Conservation (phyloP, 2,113 vertebrate species). For the Eira barbara region DNA sequence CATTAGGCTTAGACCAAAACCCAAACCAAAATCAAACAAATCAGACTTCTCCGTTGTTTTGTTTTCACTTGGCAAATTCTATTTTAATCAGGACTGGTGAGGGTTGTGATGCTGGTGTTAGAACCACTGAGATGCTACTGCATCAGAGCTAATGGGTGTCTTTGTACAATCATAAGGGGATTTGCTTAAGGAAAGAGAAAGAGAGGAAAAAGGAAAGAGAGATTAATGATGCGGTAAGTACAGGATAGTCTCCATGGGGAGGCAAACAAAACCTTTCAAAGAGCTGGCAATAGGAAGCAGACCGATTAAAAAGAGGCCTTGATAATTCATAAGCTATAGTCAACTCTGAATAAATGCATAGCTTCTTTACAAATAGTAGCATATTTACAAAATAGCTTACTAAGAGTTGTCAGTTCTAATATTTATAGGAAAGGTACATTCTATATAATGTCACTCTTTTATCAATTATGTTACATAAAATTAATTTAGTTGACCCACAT, state of each 20-base stretch:
- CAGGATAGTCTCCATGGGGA: background rate
- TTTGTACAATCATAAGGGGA: background rate
- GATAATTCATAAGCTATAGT: background rate
- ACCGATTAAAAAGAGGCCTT: background rate
- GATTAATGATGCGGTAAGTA: background rate
- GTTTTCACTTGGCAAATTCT: background rate
- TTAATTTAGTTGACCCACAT: background rate
- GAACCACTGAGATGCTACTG: background rate
- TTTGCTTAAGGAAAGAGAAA: background rate
- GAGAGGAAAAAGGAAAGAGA: background rate
- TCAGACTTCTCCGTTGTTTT: background rate
- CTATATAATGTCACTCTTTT: background rate
- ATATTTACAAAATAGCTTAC: background rate
- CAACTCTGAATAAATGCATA: background rate
- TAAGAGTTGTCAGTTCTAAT: background rate
- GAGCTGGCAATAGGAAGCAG: background rate
- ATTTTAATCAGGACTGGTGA: background rate
- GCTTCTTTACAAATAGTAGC: background rate
- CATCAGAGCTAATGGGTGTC: background rate
- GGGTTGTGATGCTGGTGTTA: rapidly evolving
- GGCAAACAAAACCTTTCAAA: background rate
- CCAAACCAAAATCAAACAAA: background rate
- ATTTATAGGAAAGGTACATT: background rate
- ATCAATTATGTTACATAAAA: background rate
- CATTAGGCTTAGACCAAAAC: background rate